Conservation (phyloP, 1,140 invertebrate species). For the Lepidurus apus region DNA sequence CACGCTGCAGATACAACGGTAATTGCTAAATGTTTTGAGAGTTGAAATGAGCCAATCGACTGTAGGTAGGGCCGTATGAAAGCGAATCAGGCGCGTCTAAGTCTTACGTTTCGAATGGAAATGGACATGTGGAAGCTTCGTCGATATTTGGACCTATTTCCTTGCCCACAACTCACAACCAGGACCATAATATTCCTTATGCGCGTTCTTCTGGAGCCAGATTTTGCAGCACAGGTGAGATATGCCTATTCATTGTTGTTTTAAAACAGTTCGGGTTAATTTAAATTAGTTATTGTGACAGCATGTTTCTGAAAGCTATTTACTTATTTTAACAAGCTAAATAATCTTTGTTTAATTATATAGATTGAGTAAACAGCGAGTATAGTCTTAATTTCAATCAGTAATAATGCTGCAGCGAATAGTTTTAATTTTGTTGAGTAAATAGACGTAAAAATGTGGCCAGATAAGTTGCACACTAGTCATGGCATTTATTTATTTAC, state of each 20-base stretch:
- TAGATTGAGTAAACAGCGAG: too few relatives aligned
- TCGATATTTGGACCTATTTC: slow-evolving; percentile 19
- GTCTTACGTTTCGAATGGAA: background rate
- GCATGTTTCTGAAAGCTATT: too few relatives aligned
- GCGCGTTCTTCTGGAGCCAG: slow-evolving; percentile 86
- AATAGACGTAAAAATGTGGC: too few relatives aligned
- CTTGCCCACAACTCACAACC: slow-evolving; percentile 28
- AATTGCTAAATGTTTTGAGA: background rate
- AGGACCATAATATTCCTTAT: slow-evolving; percentile 75
- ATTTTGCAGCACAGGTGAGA: slow-evolving; percentile 77
- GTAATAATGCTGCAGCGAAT: too few relatives aligned
- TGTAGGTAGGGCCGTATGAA: background rate
- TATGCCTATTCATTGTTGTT: background rate
- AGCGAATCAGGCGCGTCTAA: background rate
- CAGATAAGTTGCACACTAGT: too few relatives aligned
- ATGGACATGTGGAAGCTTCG: background rate
- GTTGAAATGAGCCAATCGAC: background rate
- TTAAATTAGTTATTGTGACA: background rate
- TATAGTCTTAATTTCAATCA: too few relatives aligned
- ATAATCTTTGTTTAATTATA: too few relatives aligned
- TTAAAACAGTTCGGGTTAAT: background rate
- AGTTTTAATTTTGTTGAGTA: too few relatives aligned
- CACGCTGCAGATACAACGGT: background rate
- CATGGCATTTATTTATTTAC: too few relatives aligned
- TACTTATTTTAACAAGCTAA: too few relatives aligned